Base-by-base conservation (phyloP, 2,888 invertebrate species). In the Xestobium rufovillosum region DNA sequence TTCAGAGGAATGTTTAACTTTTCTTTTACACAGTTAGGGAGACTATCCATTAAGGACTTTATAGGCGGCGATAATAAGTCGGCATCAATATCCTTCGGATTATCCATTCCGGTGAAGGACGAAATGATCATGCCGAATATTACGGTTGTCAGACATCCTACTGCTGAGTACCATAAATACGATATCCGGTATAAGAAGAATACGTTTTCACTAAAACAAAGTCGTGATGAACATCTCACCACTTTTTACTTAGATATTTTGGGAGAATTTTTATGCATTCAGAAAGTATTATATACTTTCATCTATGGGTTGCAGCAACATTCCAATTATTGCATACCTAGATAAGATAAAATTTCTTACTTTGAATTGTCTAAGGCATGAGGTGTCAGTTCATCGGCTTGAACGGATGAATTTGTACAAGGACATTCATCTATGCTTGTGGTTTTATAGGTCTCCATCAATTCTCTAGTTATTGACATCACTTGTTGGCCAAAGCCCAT, bases 161-260 rank as follows among this genome's bases (percentile, higher is more conserved):
- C 75, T 34, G 78, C 78, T 4, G 89, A 86, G 66, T 90, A 92
- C 90, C 91, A 92, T 56, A 92, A 74, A 61, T 91, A 92, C 16
- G 87, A 87, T 36, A 89, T 67, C n/a, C 78, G 73, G 59, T 83
- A 88, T 39, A 88, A 41, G 34, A 62, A 48, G 36, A 62, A 61
- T 26, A 58, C 51, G 11, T 48, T 15, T 8, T 53, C 45, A 4
- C 59, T 61, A 42, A 39, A 55, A 57, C 36, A 34, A 34, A 44
- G 31, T 19, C n/a, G n/a, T 19, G n/a, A n/a, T 19, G n/a, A n/a
- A n/a, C n/a, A n/a, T n/a, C n/a, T n/a, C n/a, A n/a, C n/a, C n/a
- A n/a, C n/a, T n/a, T n/a, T n/a, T n/a, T n/a, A n/a, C n/a, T n/a
- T n/a, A n/a, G n/a, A n/a, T n/a, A n/a, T n/a, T n/a, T n/a, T n/a